Conservation (phyloP, 2,797 vertebrate species). For the Meda fulgida region DNA sequence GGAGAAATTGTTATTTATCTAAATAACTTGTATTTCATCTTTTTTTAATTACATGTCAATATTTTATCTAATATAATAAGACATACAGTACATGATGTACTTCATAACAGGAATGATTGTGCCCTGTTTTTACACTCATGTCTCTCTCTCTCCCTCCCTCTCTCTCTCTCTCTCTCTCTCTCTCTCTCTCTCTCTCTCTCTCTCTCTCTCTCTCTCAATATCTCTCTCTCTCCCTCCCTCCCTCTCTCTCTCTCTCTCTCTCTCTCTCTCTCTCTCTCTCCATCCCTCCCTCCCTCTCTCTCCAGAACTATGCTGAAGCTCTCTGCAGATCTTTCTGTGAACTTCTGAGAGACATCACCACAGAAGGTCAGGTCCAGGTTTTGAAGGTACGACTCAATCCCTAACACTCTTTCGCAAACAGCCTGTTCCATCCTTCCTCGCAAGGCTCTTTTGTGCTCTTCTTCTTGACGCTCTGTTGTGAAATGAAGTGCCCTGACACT, state of each 20-base stretch:
- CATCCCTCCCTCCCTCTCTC: background rate
- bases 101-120: conserved; percentile 78
- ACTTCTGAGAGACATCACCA: conserved; percentile 83
- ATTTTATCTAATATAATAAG: background rate
- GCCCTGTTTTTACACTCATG: background rate
- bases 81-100: conserved; percentile 66
- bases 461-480: background rate
- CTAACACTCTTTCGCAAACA: background rate
- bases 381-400: conserved; percentile 78
- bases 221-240: too few relatives aligned
- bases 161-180: too few relatives aligned
- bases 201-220: too few relatives aligned
- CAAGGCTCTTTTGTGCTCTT: background rate
- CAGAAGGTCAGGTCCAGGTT: conserved; percentile 86
- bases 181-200: too few relatives aligned
- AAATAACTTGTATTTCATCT: background rate
- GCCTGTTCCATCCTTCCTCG: background rate
- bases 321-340: conserved; percentile 85
- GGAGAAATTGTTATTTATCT: background rate
- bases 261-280: background rate
- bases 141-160: background rate
- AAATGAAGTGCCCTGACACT: conserved; percentile 16
- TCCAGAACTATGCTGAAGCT: conserved; percentile 79
- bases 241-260: conserved; percentile 41
- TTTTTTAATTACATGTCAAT: background rate